Evolutionary conservation across 2,797 vertebrate species (phyloP).

Genomic region (Prunella strophiata): DNA sequence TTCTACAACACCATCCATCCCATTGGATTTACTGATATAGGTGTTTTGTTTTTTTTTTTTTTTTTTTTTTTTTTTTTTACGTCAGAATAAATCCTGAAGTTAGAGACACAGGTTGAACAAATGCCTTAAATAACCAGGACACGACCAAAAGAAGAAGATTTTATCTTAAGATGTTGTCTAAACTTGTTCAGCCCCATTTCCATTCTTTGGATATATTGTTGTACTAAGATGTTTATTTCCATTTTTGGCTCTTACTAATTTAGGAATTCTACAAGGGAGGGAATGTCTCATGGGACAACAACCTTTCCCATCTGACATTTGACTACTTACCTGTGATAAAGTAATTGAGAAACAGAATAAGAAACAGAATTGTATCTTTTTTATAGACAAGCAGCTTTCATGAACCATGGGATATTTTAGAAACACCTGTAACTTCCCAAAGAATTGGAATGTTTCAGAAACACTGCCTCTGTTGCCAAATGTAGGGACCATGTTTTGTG

Average conservation of each 20-base stretch:
- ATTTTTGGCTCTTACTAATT: background rate
- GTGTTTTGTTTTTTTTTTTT: background rate
- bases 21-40: background rate
- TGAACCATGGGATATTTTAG: background rate
- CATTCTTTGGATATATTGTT: background rate
- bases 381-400: background rate
- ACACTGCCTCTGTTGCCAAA: accelerated
- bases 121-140: background rate
- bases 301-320: background rate
- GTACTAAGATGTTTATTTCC: background rate
- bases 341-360: background rate
- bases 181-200: background rate
- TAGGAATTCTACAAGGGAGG: background rate
- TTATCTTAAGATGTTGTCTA: background rate
- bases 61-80: background rate
- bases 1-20: too few species aligned
- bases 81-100: background rate
- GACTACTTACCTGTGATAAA: background rate
- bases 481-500: background rate
- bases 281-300: background rate
- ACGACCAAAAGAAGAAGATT: background rate
- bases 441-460: background rate
- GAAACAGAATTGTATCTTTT: background rate
- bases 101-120: background rate
- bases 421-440: background rate